Conservation (phyloP, 2,797 vertebrate genomes). For the Argya squamiceps region DNA sequence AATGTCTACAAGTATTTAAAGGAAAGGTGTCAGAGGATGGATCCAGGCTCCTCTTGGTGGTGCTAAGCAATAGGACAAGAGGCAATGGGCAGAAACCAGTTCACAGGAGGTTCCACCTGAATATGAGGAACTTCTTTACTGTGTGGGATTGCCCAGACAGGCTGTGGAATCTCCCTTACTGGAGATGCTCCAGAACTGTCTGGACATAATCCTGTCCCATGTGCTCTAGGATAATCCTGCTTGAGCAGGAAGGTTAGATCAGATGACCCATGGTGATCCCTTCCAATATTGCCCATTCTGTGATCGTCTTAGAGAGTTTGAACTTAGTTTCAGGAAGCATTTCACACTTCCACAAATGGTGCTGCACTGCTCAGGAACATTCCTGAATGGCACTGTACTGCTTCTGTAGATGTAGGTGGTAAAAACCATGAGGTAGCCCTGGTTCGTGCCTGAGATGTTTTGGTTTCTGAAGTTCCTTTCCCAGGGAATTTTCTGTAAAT, state of each 20-base stretch:
- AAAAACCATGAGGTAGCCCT: not conserved
- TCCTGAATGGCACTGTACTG: not conserved
- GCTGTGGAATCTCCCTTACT: not conserved
- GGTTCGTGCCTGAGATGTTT: too few relatives aligned
- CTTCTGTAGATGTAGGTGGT: not conserved
- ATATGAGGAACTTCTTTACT: not conserved
- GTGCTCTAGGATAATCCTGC: too few relatives aligned
- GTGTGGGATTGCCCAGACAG: not conserved
- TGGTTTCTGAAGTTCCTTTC: too few relatives aligned
- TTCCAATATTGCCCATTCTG: not conserved
- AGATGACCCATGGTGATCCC: not conserved
- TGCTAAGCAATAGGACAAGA: not conserved
- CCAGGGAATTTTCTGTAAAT: too few relatives aligned
- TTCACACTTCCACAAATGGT: not conserved
- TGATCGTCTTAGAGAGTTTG: not conserved
- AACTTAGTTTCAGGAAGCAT: not conserved
- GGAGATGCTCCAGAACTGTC: not conserved
- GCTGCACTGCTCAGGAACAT: not conserved
- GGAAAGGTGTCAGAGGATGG: not conserved
- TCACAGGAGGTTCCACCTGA: not conserved
- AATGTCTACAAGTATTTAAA: not conserved
- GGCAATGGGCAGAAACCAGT: accelerated
- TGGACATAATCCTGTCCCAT: not conserved
- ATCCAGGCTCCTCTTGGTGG: not conserved
- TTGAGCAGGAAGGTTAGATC: not conserved